Evolutionary conservation across 2,797 vertebrate genomes (phyloP).

Genomic region (Thaleichthys pacificus): DNA sequence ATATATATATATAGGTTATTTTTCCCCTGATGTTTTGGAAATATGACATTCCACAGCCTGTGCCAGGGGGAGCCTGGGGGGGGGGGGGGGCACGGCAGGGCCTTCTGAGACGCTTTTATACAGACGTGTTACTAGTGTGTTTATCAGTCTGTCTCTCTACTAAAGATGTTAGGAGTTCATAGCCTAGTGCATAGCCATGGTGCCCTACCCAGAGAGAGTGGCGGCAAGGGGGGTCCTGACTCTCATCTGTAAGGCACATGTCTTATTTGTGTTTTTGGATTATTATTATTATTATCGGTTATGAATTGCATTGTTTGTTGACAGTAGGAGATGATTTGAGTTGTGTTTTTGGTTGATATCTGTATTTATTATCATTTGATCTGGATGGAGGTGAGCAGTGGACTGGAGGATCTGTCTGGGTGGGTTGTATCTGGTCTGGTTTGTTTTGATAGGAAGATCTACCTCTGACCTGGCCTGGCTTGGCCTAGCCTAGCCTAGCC

Average conservation of each 20-base stretch:
- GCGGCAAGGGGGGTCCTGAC: constrained; percentile 38
- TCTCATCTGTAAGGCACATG: constrained; percentile 51
- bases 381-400: constrained; percentile 70
- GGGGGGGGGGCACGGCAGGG: background rate
- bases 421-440: constrained; percentile 52
- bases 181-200: constrained; percentile 56
- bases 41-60: constrained; percentile 42
- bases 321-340: constrained; percentile 80
- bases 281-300: constrained; percentile 57
- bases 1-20: constrained; percentile 8
- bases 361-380: constrained; percentile 90
- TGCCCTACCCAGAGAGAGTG: constrained; percentile 54
- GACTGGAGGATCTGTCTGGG: constrained; percentile 67
- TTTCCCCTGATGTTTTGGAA: constrained; percentile 37
- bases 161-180: constrained; percentile 62
- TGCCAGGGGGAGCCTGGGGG: constrained; percentile 35
- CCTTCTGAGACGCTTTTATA: constrained; percentile 29
- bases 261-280: constrained; percentile 67
- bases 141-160: constrained; percentile 60
- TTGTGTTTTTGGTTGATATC: constrained; percentile 82
- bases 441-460: constrained; percentile 60
- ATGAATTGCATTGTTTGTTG: constrained; percentile 78
- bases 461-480: constrained; percentile 74
- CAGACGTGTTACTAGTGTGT: constrained; percentile 54
- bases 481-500: constrained; percentile 77